These are phyloP conservation scores for Oreochromis tanganicae DNA, from an alignment of 2,113 vertebrate genomes.

Conservation along the genomic window DNA sequence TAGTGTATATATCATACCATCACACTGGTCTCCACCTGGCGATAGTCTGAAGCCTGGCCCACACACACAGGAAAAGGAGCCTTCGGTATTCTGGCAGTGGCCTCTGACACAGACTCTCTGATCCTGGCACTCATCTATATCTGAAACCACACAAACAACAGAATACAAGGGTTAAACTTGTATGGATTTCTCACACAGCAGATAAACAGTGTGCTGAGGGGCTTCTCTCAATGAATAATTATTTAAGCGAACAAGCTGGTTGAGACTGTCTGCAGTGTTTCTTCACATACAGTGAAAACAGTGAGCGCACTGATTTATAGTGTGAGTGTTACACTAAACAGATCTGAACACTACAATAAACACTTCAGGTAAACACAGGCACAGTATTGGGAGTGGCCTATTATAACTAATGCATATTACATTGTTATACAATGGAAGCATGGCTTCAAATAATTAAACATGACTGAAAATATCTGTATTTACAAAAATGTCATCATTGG, in stretches of 20 bases:
- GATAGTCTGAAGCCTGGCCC: conserved; percentile 80
- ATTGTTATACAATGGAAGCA: background rate
- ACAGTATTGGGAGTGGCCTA: background rate
- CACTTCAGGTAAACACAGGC: background rate
- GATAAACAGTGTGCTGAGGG: background rate
- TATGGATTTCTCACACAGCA: background rate
- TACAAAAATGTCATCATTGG: background rate
- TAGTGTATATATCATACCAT: conserved; percentile 71
- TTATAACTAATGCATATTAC: background rate
- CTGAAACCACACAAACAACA: conserved; percentile 60
- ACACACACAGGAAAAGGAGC: conserved; percentile 88
- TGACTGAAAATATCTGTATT: background rate
- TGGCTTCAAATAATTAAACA: background rate
- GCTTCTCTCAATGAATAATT: background rate
- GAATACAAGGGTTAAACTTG: background rate
- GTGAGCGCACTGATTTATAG: background rate
- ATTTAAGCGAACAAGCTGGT: background rate
- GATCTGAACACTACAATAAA: background rate
- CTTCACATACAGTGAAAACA: background rate
- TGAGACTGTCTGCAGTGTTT: background rate
- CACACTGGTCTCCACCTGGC: conserved; percentile 80
- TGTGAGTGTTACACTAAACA: background rate
- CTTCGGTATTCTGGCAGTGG: conserved; percentile 87
- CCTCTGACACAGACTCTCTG: conserved; percentile 78
- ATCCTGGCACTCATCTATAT: conserved; percentile 88